A percentile compares a stretch with the other conserved stretches of the same genome.
phyloP scores from a whole-genome alignment of 2,113 vertebrate species.

The Coturnix japonica region DNA sequence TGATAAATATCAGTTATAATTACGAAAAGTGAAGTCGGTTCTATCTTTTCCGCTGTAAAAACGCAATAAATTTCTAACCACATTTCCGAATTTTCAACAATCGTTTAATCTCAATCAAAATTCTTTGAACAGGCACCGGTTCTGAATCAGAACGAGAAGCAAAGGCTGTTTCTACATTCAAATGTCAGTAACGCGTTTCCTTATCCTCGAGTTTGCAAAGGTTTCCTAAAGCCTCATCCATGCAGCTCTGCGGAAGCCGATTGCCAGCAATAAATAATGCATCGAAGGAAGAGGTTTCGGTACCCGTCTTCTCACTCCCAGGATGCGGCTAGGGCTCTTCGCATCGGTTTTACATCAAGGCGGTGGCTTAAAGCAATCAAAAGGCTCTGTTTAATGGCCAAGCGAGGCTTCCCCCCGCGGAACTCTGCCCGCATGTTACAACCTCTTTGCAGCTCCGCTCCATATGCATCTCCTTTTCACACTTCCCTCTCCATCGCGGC shows the following conservation, averaged over 20 bases:
- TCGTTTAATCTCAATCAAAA: not conserved
- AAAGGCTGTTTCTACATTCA: slow-evolving; percentile 34
- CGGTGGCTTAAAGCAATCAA: slow-evolving; percentile 67
- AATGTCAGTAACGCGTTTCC: not conserved
- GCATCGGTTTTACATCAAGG: slow-evolving; percentile 69
- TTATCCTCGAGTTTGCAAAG: slow-evolving; percentile 60
- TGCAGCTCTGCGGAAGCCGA: slow-evolving; percentile 34
- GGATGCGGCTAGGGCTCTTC: slow-evolving; percentile 62
- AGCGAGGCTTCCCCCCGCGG: slow-evolving; percentile 65
- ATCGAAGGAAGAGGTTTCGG: slow-evolving; percentile 34
- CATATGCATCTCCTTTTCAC: slow-evolving; percentile 80
- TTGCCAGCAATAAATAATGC: slow-evolving; percentile 58
- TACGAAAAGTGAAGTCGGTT: not conserved
- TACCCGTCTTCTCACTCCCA: slow-evolving; percentile 59
- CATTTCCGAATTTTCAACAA: not conserved
- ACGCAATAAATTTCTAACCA: not conserved
- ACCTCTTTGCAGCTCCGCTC: slow-evolving; percentile 72
- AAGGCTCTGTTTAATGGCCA: slow-evolving; percentile 67
- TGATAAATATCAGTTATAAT: not conserved
- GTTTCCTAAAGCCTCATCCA: slow-evolving; percentile 36
- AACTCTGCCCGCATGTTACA: slow-evolving; percentile 62
- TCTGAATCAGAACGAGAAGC: not conserved
- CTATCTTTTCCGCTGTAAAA: not conserved
- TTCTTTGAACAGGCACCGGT: not conserved
- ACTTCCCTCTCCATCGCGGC: slow-evolving; percentile 78